phyloP scores from a whole-genome alignment of 2,888 invertebrate genomes.

The Scelioninae gen. 1 region DNA sequence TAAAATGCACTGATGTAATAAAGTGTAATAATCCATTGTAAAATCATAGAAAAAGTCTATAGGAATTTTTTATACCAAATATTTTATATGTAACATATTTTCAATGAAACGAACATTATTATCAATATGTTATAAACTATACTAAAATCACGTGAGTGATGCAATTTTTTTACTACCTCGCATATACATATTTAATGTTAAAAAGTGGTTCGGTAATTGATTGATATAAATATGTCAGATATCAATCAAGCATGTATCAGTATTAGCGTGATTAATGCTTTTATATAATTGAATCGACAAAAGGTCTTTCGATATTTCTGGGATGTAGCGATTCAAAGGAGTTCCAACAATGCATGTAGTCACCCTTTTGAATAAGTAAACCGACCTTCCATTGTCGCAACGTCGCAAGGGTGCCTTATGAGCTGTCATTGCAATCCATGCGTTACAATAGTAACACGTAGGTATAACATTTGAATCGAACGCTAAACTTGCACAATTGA shows the following conservation, averaged over 20 bases:
- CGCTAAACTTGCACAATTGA: conserved; percentile 63
- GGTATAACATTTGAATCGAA: conserved; percentile 65
- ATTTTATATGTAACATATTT: too few relatives aligned
- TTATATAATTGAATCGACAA: conserved; percentile 33
- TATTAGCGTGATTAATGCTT: conserved; percentile 36
- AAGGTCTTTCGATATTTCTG: conserved; percentile 44
- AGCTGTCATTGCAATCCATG: conserved; percentile 60
- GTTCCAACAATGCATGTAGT: conserved; percentile 40
- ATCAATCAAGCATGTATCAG: conserved; percentile 46
- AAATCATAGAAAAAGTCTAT: too few relatives aligned
- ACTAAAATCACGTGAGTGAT: too few relatives aligned
- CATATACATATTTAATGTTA: too few relatives aligned
- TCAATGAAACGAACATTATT: too few relatives aligned
- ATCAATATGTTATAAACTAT: too few relatives aligned
- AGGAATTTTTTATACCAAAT: too few relatives aligned
- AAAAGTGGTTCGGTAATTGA: neutral
- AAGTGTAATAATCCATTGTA: neutral
- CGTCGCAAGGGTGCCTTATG: conserved; percentile 55
- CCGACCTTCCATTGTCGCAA: conserved; percentile 54
- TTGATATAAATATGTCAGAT: conserved; percentile 11
- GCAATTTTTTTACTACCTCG: too few relatives aligned
- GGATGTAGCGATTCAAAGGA: conserved; percentile 46
- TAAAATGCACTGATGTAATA: conserved; percentile 2
- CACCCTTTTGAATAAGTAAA: conserved; percentile 61
- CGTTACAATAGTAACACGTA: conserved; percentile 59